Percentiles rank a stretch among this genome's conserved stretches.
Evolutionary conservation across 2,888 invertebrate genomes (phyloP).

Genomic region (Meta bourneti): DNA sequence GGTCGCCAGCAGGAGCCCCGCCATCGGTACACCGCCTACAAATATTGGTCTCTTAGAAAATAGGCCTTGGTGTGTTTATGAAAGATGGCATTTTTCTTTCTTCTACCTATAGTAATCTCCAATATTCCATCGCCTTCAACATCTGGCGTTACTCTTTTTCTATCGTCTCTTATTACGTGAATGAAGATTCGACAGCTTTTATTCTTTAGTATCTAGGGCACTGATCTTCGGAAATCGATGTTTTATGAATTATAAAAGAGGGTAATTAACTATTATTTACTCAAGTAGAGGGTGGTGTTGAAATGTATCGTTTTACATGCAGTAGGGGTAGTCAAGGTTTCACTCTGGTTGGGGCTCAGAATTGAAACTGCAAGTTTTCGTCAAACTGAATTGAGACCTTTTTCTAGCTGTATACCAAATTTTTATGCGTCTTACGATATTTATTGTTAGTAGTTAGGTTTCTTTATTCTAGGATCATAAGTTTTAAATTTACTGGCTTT

Average conservation of each 20-base stretch:
- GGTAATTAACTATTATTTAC: not conserved
- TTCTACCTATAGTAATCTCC: not conserved
- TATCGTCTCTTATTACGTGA: not conserved
- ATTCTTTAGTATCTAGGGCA: not conserved
- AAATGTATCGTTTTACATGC: not conserved
- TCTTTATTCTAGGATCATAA: too few species aligned
- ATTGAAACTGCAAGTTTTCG: too few species aligned
- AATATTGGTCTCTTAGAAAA: conserved; percentile 63
- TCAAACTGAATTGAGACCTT: too few species aligned
- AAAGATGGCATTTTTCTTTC: conserved; percentile 29
- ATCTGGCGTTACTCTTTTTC: not conserved
- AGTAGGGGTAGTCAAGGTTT: too few species aligned
- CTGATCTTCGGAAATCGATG: not conserved
- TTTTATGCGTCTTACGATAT: too few species aligned
- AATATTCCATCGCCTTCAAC: conserved; percentile 16
- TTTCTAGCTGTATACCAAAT: too few species aligned
- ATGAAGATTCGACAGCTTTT: not conserved
- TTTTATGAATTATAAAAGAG: not conserved
- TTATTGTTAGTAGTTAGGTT: too few species aligned
- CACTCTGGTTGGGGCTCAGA: too few species aligned
- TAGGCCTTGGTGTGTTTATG: conserved; percentile 30
- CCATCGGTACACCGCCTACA: conserved; percentile 41
- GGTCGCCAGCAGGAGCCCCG: conserved; percentile 27
- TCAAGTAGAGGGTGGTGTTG: not conserved
- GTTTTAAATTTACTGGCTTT: too few species aligned